A percentile compares a stretch with the other conserved stretches of the same genome.
phyloP scores from a whole-genome alignment of 2,113 vertebrate genomes.

The Triplophysa siluroides region DNA sequence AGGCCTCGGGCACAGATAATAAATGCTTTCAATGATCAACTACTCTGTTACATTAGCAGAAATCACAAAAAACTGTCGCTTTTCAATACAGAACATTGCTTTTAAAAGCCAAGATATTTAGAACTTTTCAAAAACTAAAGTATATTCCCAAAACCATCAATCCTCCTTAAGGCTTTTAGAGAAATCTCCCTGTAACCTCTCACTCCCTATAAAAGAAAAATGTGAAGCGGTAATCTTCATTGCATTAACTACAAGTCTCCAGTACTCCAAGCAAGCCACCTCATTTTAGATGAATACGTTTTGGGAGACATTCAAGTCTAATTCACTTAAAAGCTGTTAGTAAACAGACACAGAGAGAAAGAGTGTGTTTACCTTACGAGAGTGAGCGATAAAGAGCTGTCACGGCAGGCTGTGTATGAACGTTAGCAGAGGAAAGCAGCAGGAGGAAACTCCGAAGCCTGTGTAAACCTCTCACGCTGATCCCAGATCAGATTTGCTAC shows the following conservation, averaged over 20 bases:
- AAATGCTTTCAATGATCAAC: neutral
- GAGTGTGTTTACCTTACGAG: constrained; percentile 42
- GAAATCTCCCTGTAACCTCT: constrained; percentile 3
- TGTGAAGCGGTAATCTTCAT: constrained; percentile 1
- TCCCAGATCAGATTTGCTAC: constrained; percentile 31
- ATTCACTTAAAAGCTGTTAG: constrained; percentile 29
- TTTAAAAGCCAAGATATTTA: neutral
- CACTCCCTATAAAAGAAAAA: neutral
- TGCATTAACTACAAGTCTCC: constrained; percentile 11
- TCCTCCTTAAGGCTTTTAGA: neutral
- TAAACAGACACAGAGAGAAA: constrained; percentile 39
- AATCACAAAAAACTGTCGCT: neutral
- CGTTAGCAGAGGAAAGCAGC: neutral
- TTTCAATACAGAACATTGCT: neutral
- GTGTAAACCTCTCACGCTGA: constrained; percentile 17
- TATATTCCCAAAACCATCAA: no score
- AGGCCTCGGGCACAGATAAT: constrained; percentile 25
- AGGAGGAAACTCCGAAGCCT: neutral
- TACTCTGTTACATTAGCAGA: neutral
- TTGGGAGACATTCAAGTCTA: constrained; percentile 24
- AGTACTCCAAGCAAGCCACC: neutral
- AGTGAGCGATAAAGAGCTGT: constrained; percentile 1
- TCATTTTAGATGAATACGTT: neutral
- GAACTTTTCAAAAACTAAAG: neutral
- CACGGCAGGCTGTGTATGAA: neutral